Percentiles rank a stretch among this genome's conserved stretches.
Conservation (phyloP, 64 coral and sea anemone species). For the Stichodactyla helianthus region DNA sequence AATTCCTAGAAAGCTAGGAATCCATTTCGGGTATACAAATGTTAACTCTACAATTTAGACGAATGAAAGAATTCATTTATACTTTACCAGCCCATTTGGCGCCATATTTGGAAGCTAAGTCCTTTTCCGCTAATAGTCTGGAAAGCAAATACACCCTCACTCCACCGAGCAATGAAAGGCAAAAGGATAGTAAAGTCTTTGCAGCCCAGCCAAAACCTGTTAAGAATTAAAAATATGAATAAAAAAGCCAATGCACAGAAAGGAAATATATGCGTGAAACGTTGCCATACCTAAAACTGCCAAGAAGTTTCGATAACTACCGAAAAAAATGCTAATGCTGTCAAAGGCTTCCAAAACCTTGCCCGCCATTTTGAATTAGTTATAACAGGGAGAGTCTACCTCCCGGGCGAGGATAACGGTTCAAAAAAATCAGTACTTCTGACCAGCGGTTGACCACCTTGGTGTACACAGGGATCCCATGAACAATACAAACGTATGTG, state of each 20-base stretch:
- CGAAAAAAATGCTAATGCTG: not conserved
- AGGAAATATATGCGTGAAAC: not conserved
- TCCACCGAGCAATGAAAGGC: conserved; percentile 1
- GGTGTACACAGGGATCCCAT: no score
- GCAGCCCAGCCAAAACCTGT: conserved; percentile 39
- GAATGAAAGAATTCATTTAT: no score
- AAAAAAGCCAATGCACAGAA: not conserved
- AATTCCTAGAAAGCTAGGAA: no score
- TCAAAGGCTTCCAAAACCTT: not conserved
- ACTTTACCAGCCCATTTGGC: conserved; percentile 46
- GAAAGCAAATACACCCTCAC: conserved; percentile 27
- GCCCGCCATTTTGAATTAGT: not conserved
- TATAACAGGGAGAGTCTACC: no score
- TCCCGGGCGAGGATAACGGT: no score
- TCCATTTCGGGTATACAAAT: no score
- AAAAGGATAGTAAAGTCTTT: conserved; percentile 3
- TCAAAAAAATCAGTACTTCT: no score
- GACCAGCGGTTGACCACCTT: no score
- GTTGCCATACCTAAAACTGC: not conserved
- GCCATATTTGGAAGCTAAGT: conserved; percentile 39
- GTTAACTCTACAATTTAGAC: no score
- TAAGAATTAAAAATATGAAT: not conserved
- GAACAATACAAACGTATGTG: no score
- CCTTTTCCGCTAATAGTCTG: not conserved
- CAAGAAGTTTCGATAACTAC: not conserved